Conservation (phyloP, 2,888 invertebrate species). For the Spodoptera littoralis region DNA sequence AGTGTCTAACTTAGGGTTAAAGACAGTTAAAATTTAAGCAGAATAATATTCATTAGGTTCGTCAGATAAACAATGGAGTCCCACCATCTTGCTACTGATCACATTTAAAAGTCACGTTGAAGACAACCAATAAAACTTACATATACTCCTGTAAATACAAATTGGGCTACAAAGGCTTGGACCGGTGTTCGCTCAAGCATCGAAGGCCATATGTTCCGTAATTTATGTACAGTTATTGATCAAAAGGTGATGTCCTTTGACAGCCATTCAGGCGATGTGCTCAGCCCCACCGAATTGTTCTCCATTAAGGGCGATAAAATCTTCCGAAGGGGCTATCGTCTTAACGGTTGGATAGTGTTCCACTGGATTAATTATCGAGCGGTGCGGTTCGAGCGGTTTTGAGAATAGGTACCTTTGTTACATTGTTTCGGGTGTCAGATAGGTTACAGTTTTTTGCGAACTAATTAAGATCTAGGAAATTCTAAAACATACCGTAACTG, state of each 20-base stretch:
- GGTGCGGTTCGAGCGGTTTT: constrained; percentile 58
- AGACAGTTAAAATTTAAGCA: too few relatives aligned
- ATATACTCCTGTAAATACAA: constrained; percentile 54
- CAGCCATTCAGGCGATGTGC: constrained; percentile 80
- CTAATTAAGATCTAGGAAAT: too few relatives aligned
- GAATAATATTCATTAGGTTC: too few relatives aligned
- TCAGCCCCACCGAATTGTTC: constrained; percentile 79
- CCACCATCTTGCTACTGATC: too few relatives aligned
- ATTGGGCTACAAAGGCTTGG: constrained; percentile 74
- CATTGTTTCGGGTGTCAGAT: constrained; percentile 4
- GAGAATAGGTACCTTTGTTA: constrained; percentile 47
- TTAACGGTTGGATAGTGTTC: constrained; percentile 72
- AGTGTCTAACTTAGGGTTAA: too few relatives aligned
- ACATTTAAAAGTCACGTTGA: too few relatives aligned
- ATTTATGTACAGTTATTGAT: constrained; percentile 89
- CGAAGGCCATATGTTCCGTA: constrained; percentile 86
- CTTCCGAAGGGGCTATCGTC: constrained; percentile 73
- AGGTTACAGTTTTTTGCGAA: too few relatives aligned
- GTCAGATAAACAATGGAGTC: too few relatives aligned
- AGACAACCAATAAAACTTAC: too few relatives aligned
- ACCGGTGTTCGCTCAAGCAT: constrained; percentile 80
- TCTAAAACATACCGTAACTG: too few relatives aligned
- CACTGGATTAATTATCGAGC: constrained; percentile 69
- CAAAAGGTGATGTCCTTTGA: constrained; percentile 87
- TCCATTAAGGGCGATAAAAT: constrained; percentile 86